Base-by-base conservation (phyloP, 2,113 vertebrate species). In the Microtus montanus region DNA sequence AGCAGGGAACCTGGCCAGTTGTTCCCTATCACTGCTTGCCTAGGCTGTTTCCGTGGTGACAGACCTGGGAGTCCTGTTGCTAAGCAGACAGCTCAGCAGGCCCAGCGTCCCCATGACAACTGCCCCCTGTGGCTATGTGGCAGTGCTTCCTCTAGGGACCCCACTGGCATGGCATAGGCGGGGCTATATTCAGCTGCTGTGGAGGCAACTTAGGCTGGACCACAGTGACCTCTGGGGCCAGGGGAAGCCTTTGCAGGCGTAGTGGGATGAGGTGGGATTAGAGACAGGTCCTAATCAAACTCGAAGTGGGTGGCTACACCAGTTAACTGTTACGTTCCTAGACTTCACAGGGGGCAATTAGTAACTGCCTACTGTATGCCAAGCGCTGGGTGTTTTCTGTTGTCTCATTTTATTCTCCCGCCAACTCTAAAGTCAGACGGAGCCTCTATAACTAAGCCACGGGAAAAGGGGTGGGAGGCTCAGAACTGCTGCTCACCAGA, bases 1-100 rank as follows among this genome's bases (percentile, higher is more conserved):
- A 87, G 66, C 90, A 87, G 95, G 97, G 87, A 95, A 93, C 30
- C 92, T 85, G 0, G 17, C 41, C 82, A 3, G 2, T 38, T 8
- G 10, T 1, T 79, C 63, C 89, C 58, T 90, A 41, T 7, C 82
- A 38, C 89, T 30, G 64, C 61, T 44, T 66, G 91, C 47, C 30
- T 87, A 91, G 95, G 96, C 82, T 64, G 97, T 97, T 98, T 22
- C 98, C 78, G 41, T 95, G 97, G 98, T 33, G 80, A 98, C 58
- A 0, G 3, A 88, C 86, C 96, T 70, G 94, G 87, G 63, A 95
- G 74, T 93, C 93, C 88, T 1, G 90, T 97, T 96, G 96, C 93
- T 93, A 92, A 75, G 88, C 4, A 94, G 95, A 93, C 54, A 84
- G 94, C 92, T 95, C 44, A 4, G 80, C 77, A 89, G 84, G 94